These are phyloP conservation scores for Druceiella hillmani DNA, from an alignment of 2,888 invertebrate genomes.

Conservation along the genomic window DNA sequence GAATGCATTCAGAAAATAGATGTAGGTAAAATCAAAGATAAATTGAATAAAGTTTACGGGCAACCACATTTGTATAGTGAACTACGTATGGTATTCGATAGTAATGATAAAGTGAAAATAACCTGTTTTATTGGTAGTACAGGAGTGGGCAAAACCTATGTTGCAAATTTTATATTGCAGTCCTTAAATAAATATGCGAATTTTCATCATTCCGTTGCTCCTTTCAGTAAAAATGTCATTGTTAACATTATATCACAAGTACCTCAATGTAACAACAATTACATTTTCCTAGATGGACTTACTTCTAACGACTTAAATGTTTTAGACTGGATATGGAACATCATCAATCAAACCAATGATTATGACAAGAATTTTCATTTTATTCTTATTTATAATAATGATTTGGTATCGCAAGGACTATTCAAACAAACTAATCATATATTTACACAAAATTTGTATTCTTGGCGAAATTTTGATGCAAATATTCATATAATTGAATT, in stretches of 20 bases:
- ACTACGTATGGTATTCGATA: slow-evolving; percentile 25
- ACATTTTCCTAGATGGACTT: slow-evolving; percentile 40
- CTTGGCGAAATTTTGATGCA: slow-evolving; percentile 30
- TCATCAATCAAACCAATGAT: slow-evolving; percentile 33
- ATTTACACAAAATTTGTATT: slow-evolving; percentile 28
- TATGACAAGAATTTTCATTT: slow-evolving; percentile 34
- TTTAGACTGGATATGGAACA: slow-evolving; percentile 28
- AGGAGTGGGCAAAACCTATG: slow-evolving; percentile 43
- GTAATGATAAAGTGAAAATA: slow-evolving; percentile 31
- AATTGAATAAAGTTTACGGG: neutral
- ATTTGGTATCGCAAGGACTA: slow-evolving; percentile 28
- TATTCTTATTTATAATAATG: slow-evolving; percentile 39
- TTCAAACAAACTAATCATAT: slow-evolving; percentile 31
- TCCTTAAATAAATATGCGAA: slow-evolving; percentile 33
- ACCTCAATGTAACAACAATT: slow-evolving; percentile 33
- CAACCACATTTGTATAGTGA: neutral
- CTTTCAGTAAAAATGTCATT: slow-evolving; percentile 33
- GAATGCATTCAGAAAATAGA: too few species aligned
- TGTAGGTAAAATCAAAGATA: slow-evolving; percentile 4
- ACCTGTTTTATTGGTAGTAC: slow-evolving; percentile 42
- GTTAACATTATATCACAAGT: slow-evolving; percentile 36
- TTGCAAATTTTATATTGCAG: slow-evolving; percentile 34
- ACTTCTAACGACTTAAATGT: slow-evolving; percentile 30
- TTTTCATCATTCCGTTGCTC: slow-evolving; percentile 43
- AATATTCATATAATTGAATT: slow-evolving; percentile 34